These are phyloP conservation scores for Lepidochrysops patricia DNA, from an alignment of 2,888 invertebrate genomes.

Conservation along the genomic window DNA sequence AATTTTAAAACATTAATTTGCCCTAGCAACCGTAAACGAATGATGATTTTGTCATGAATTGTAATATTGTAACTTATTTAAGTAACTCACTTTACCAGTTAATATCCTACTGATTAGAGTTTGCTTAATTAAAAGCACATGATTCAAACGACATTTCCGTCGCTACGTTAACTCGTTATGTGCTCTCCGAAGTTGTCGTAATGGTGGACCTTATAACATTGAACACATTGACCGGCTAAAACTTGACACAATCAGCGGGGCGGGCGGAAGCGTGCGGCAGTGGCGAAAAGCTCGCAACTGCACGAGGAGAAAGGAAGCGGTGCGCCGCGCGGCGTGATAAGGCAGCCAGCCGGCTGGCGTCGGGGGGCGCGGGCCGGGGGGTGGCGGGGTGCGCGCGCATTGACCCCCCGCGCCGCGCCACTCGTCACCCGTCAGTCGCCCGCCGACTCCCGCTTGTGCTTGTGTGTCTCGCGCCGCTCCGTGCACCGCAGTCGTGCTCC, in stretches of 20 bases:
- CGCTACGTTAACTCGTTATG: not conserved
- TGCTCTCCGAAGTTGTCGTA: not conserved
- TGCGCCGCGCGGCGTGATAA: conserved; percentile 68
- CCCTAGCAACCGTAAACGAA: too few relatives aligned
- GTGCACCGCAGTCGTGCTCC: conserved; percentile 73
- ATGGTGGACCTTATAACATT: conserved; percentile 11
- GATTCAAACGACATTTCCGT: not conserved
- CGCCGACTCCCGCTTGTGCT: conserved; percentile 75
- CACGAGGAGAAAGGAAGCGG: conserved; percentile 72
- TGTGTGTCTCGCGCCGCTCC: conserved; percentile 74
- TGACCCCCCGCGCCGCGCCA: conserved; percentile 62
- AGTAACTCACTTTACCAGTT: not conserved
- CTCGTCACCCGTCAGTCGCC: conserved; percentile 73
- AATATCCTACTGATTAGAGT: not conserved
- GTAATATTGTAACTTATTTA: not conserved
- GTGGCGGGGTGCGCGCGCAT: conserved; percentile 60
- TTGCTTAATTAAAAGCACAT: not conserved
- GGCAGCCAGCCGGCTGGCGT: conserved; percentile 66
- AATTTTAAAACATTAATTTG: not conserved
- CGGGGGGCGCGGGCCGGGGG: conserved; percentile 35
- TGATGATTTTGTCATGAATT: not conserved
- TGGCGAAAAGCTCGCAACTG: conserved; percentile 72
- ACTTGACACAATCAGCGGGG: conserved; percentile 57
- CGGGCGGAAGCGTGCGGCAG: conserved; percentile 70
- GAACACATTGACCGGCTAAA: conserved; percentile 56